Conservation (phyloP, 2,888 invertebrate species). For the Lycaena phlaeas region DNA sequence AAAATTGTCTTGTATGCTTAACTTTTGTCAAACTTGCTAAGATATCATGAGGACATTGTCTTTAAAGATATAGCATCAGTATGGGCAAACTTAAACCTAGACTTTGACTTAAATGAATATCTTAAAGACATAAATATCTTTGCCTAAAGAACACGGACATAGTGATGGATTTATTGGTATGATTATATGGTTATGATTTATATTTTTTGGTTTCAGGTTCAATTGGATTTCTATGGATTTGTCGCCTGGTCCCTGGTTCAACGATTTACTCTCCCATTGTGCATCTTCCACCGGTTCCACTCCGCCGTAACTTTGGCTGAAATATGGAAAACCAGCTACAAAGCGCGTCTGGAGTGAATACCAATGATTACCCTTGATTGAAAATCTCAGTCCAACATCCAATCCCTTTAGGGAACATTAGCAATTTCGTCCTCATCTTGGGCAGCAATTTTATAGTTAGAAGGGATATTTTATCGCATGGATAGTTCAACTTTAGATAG, state of each 20-base stretch:
- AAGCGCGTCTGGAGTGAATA: constrained; percentile 87
- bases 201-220: constrained; percentile 74
- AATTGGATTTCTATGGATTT: constrained; percentile 93
- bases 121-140: too few relatives aligned
- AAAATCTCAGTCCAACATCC: constrained; percentile 33
- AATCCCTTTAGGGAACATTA: constrained; percentile 13
- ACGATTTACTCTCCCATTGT: constrained; percentile 92
- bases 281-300: constrained; percentile 97
- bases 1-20: too few relatives aligned
- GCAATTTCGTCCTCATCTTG: constrained; percentile 60
- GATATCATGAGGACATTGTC: too few relatives aligned
- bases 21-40: too few relatives aligned
- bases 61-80: too few relatives aligned
- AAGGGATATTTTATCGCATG: constrained; percentile 46
- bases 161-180: too few relatives aligned
- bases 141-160: too few relatives aligned
- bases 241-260: constrained; percentile 95
- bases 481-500: constrained; percentile 33
- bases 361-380: constrained; percentile 25
- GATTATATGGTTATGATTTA: too few relatives aligned
- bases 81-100: too few relatives aligned
- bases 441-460: constrained; percentile 61
- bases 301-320: constrained; percentile 95
- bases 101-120: too few relatives aligned
- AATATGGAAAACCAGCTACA: constrained; percentile 97